Percentiles rank a stretch among this genome's conserved stretches.
phyloP scores from a whole-genome alignment of 2,113 vertebrate species.

The Coptodon rendalli region DNA sequence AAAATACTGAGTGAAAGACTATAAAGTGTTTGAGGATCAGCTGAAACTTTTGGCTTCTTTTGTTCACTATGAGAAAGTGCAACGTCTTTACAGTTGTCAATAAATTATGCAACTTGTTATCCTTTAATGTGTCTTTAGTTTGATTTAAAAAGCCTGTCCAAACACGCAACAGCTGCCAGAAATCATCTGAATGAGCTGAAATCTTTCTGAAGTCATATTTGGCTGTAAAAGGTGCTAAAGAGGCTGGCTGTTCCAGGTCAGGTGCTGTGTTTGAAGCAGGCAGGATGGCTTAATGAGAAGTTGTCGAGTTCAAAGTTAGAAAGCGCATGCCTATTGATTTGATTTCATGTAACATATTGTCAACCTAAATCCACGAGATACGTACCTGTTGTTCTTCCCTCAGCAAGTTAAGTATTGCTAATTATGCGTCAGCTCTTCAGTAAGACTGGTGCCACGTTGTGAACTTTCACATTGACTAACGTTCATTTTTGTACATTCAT shows the following conservation, averaged over 20 bases:
- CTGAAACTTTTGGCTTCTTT: not conserved
- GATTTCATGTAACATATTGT: not conserved
- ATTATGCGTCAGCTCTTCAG: not conserved
- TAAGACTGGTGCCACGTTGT: not conserved
- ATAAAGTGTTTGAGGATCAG: not conserved
- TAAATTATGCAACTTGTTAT: not conserved
- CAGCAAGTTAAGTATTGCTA: not conserved
- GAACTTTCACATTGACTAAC: constrained; percentile 10
- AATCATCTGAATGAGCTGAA: not conserved
- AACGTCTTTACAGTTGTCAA: not conserved
- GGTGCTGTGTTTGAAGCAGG: not conserved
- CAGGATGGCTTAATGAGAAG: not conserved
- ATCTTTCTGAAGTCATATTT: not conserved
- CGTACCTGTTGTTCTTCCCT: not conserved
- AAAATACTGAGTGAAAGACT: not conserved
- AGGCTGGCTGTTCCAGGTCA: not conserved
- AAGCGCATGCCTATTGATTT: not conserved
- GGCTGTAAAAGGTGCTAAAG: not conserved
- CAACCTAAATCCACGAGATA: not conserved
- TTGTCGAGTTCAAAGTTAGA: not conserved
- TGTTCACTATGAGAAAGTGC: constrained; percentile 10
- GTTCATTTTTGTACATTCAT: constrained; percentile 61
- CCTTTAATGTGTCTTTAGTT: not conserved
- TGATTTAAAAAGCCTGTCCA: not conserved
- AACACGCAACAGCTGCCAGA: not conserved